Conservation (phyloP, 2,888 invertebrate genomes). For the Serrognathus titanus region DNA sequence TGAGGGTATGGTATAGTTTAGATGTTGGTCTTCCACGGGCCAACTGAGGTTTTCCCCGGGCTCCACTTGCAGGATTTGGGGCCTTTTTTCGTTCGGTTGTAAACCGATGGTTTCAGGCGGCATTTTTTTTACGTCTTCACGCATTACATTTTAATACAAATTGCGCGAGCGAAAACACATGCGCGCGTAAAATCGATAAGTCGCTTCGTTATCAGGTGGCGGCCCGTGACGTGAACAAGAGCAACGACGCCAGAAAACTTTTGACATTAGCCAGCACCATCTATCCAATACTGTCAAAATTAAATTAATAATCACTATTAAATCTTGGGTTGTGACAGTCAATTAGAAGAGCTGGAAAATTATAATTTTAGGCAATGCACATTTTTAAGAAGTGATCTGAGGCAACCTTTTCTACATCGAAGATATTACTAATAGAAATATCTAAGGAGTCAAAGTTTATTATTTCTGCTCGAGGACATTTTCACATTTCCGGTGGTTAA, state of each 20-base stretch:
- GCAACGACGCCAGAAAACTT: background rate
- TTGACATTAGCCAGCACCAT: background rate
- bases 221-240: background rate
- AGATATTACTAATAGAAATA: no score
- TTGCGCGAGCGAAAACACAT: no score
- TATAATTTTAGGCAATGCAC: no score
- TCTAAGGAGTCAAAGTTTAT: no score
- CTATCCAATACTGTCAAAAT: background rate
- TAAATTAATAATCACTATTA: no score
- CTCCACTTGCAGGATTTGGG: constrained; percentile 42
- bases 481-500: no score
- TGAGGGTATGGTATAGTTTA: constrained; percentile 46
- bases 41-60: constrained; percentile 42
- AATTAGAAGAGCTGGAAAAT: no score
- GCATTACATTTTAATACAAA: no score
- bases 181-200: background rate
- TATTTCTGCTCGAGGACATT: no score
- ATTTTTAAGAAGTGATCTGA: no score
- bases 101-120: constrained; percentile 35
- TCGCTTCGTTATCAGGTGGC: background rate
- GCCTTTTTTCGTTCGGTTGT: constrained; percentile 44
- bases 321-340: no score
- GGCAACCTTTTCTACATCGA: no score
- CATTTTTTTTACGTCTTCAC: constrained; percentile 9
- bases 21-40: constrained; percentile 40